A percentile compares a stretch with the other conserved stretches of the same genome.
Evolutionary conservation across 2,888 invertebrate species (phyloP).

Genomic region (Abscondita cerata): DNA sequence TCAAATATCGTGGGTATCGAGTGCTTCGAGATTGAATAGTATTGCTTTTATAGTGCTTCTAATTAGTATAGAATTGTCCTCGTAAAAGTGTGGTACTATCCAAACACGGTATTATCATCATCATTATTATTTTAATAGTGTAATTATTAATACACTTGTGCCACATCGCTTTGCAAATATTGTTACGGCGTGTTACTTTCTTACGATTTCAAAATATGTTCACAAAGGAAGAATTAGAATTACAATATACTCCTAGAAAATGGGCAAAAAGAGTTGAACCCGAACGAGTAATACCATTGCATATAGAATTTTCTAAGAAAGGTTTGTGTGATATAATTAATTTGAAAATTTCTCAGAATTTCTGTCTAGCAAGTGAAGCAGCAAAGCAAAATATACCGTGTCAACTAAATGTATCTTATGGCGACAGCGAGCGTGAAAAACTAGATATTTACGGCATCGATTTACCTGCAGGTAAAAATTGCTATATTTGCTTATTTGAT

Average conservation of each 20-base stretch:
- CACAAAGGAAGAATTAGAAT: slow-evolving; percentile 57
- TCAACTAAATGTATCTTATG: slow-evolving; percentile 72
- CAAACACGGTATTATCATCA: too few species aligned
- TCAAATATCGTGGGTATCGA: too few species aligned
- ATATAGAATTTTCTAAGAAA: slow-evolving; percentile 60
- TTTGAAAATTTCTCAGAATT: background rate
- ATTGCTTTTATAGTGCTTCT: too few species aligned
- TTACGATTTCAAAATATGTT: slow-evolving; percentile 1
- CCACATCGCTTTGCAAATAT: too few species aligned
- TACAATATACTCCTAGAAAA: slow-evolving; percentile 65
- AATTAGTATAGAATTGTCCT: too few species aligned
- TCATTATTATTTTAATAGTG: too few species aligned
- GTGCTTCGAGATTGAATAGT: too few species aligned
- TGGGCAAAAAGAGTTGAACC: slow-evolving; percentile 66
- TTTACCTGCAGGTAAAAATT: slow-evolving; percentile 68
- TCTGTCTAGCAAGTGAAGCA: slow-evolving; percentile 65
- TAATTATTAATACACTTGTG: too few species aligned
- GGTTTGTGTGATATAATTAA: slow-evolving; percentile 53
- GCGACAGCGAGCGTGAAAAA: slow-evolving; percentile 65
- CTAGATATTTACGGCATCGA: slow-evolving; percentile 77
- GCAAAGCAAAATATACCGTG: slow-evolving; percentile 63
- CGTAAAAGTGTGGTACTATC: too few species aligned
- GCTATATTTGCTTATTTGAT: too few species aligned
- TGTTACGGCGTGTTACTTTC: too few species aligned
- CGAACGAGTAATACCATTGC: slow-evolving; percentile 62